Conservation (phyloP, 2,113 vertebrate genomes). For the Ahaetulla prasina region DNA sequence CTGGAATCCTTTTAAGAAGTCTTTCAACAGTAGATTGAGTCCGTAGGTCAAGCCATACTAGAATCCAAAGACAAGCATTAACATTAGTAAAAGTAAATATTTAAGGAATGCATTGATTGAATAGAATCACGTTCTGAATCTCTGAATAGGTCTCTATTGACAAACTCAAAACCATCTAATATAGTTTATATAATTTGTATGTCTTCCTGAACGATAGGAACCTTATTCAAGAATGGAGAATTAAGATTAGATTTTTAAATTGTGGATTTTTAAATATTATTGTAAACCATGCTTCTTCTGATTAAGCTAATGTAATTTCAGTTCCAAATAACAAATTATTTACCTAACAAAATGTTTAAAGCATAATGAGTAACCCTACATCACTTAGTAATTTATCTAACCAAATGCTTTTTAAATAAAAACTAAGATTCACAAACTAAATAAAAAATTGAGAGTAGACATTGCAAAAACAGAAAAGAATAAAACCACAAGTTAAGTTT, state of each 20-base stretch:
- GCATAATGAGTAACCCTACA: not conserved
- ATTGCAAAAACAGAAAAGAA: not conserved
- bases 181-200: not conserved
- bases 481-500: not conserved
- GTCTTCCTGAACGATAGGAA: not conserved
- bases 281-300: not conserved
- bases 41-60: slow-evolving; percentile 96
- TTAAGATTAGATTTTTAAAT: not conserved
- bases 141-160: not conserved
- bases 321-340: not conserved
- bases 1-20: slow-evolving; percentile 89
- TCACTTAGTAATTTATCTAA: not conserved
- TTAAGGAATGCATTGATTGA: not conserved
- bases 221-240: not conserved
- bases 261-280: too few species aligned
- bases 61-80: slow-evolving; percentile 45
- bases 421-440: not conserved
- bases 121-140: not conserved
- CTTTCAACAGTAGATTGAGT: slow-evolving; percentile 93
- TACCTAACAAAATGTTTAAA: not conserved
- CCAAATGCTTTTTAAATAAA: not conserved
- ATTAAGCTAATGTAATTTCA: not conserved
- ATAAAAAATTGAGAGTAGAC: not conserved
- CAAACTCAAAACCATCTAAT: not conserved
- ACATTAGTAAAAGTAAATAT: not conserved